phyloP scores from a whole-genome alignment of 2,797 vertebrate genomes.

The Chaunax sp. region DNA sequence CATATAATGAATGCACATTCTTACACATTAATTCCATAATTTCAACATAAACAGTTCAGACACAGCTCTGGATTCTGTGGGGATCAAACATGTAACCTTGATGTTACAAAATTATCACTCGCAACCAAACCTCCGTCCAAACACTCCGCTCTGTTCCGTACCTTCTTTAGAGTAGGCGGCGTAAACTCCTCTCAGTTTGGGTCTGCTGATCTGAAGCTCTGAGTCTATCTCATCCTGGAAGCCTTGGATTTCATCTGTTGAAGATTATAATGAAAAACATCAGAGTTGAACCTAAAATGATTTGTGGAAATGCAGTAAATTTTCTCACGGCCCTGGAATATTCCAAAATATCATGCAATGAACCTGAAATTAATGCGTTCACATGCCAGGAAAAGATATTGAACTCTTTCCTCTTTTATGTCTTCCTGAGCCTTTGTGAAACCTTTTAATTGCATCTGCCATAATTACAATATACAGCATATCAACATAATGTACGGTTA shows the following conservation, averaged over 20 bases:
- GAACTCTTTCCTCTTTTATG: background rate
- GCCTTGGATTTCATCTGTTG: constrained; percentile 81
- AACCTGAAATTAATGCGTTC: too few species aligned
- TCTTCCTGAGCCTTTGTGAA: background rate
- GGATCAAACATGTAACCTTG: too few species aligned
- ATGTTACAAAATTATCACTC: background rate
- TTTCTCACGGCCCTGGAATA: background rate
- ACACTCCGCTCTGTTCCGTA: constrained; percentile 53
- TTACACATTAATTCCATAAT: too few species aligned
- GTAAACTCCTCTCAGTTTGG: constrained; percentile 89
- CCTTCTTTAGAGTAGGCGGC: constrained; percentile 87
- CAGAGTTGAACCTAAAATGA: background rate
- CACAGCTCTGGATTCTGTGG: too few species aligned
- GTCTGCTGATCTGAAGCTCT: constrained; percentile 90
- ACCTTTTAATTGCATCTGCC: constrained; percentile 32
- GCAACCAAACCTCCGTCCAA: too few species aligned
- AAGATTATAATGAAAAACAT: background rate
- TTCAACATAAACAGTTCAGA: too few species aligned
- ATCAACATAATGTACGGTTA: constrained; percentile 6
- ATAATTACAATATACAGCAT: constrained; percentile 28
- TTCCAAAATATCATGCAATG: too few species aligned
- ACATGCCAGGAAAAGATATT: background rate
- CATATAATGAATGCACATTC: too few species aligned
- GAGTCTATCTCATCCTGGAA: constrained; percentile 96
- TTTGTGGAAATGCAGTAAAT: background rate